Percentiles rank a stretch among this genome's conserved stretches.
These are phyloP conservation scores for Bufo bufo DNA, from an alignment of 2,113 vertebrate genomes.

Conservation along the genomic window DNA sequence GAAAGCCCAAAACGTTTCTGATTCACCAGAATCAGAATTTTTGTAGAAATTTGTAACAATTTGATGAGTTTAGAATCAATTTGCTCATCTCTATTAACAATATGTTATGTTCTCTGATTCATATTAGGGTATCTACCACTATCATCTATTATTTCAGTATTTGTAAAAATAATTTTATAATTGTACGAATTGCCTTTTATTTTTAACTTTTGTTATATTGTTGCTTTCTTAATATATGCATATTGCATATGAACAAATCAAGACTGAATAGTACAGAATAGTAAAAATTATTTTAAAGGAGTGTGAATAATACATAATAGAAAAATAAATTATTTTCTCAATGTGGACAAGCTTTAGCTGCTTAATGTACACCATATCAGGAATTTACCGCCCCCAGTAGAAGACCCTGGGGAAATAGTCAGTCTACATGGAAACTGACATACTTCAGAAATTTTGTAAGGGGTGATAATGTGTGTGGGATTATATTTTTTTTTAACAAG, in stretches of 20 bases:
- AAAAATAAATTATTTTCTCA: background rate
- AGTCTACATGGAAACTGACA: slow-evolving; percentile 13
- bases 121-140: too few relatives aligned
- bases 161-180: too few relatives aligned
- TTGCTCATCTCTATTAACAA: too few relatives aligned
- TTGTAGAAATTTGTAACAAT: too few relatives aligned
- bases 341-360: slow-evolving; percentile 21
- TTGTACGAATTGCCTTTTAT: background rate
- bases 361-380: slow-evolving; percentile 5
- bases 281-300: background rate
- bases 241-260: background rate
- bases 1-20: too few relatives aligned
- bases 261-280: background rate
- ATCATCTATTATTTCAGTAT: too few relatives aligned
- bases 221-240: background rate
- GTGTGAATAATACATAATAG: background rate
- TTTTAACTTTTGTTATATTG: background rate
- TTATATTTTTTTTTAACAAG: background rate
- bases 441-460: background rate
- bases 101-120: too few relatives aligned
- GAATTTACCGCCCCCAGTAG: slow-evolving; percentile 17
- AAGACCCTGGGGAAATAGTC: slow-evolving; percentile 6
- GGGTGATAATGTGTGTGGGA: background rate
- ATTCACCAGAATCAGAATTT: too few relatives aligned
- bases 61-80: too few relatives aligned